Conservation (phyloP, 1,140 invertebrate species). For the Drosophila triauraria region DNA sequence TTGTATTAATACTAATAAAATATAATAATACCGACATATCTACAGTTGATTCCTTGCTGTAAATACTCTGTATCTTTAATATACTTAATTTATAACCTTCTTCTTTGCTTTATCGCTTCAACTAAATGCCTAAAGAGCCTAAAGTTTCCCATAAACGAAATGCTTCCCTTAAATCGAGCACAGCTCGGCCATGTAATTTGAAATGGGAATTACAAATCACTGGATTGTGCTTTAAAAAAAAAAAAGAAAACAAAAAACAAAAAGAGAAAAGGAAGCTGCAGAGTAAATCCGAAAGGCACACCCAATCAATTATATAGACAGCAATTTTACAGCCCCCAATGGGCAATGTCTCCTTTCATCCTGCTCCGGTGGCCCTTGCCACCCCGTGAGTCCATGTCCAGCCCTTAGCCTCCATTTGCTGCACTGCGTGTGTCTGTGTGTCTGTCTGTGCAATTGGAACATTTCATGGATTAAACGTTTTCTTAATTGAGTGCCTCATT, state of each 20-base stretch:
- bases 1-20: background rate
- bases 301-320: conserved; percentile 76
- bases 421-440: conserved; percentile 29
- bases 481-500: conserved; percentile 83
- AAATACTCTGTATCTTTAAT: too few species aligned
- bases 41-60: too few species aligned
- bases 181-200: conserved; percentile 68
- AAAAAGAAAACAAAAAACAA: background rate
- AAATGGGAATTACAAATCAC: conserved; percentile 78
- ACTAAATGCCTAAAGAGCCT: conserved; percentile 1
- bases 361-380: background rate
- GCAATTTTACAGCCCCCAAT: conserved; percentile 60
- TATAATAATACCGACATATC: background rate
- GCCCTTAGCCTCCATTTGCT: conserved; percentile 11
- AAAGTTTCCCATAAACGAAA: background rate
- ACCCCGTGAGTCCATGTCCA: conserved; percentile 7
- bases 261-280: conserved; percentile 10
- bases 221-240: conserved; percentile 61
- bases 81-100: background rate
- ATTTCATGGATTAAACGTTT: conserved; percentile 80
- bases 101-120: background rate
- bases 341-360: conserved; percentile 34
- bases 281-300: conserved; percentile 70
- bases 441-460: conserved; percentile 68
- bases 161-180: conserved; percentile 26